Percentiles rank a stretch among this genome's conserved stretches.
Conservation (phyloP, 2,797 vertebrate species). For the Spheniscus humboldti region DNA sequence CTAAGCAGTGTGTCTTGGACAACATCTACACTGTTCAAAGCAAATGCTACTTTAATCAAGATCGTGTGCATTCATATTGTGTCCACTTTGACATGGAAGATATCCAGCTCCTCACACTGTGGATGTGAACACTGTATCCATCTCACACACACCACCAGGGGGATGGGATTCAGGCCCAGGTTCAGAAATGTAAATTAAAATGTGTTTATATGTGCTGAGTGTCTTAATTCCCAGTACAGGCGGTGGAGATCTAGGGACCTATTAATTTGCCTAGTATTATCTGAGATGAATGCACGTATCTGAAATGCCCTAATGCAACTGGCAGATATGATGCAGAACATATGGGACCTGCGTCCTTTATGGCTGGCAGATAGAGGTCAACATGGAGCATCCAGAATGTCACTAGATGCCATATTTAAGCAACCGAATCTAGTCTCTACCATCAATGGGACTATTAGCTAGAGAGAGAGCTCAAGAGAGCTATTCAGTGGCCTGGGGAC, state of each 20-base stretch:
- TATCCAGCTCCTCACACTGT: not conserved
- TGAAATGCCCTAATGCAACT: not conserved
- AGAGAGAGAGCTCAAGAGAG: not conserved
- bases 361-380: not conserved
- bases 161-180: not conserved
- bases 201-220: not conserved
- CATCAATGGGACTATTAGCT: not conserved
- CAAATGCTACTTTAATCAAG: not conserved
- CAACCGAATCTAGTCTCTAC: not conserved
- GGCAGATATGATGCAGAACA: not conserved
- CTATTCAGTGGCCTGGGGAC: not conserved
- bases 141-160: not conserved
- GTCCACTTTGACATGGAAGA: not conserved
- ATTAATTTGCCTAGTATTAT: not conserved
- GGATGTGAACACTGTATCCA: not conserved
- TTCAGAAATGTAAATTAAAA: not conserved
- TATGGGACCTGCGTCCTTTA: not conserved
- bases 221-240: not conserved
- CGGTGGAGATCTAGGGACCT: not conserved
- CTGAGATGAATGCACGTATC: not conserved
- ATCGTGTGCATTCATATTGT: not conserved
- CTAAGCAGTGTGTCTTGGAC: not conserved
- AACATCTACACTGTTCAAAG: not conserved
- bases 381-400: not conserved
- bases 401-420: not conserved